Percentiles rank a stretch among this genome's conserved stretches.
Conservation (phyloP, 2,113 vertebrate genomes). For the Genyomyrus donnyi region DNA sequence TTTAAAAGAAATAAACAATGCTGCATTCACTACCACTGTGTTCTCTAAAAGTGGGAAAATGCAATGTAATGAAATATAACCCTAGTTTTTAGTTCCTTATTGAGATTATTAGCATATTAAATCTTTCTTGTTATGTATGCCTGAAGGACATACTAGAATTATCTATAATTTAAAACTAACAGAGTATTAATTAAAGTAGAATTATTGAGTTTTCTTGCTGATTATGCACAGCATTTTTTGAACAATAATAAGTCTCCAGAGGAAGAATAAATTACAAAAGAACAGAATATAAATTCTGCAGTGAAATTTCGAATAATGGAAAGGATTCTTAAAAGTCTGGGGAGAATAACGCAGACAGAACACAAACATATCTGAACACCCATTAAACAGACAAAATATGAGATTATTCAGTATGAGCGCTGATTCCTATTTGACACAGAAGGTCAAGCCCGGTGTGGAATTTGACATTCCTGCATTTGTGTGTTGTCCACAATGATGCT, state of each 20-base stretch:
- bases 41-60: not conserved
- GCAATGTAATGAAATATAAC: not conserved
- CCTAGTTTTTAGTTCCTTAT: not conserved
- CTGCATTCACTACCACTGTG: not conserved
- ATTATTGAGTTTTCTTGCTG: not conserved
- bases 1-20: not conserved
- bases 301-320: not conserved
- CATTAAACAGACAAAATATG: not conserved
- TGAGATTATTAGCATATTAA: not conserved
- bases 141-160: not conserved
- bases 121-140: not conserved
- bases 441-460: not conserved
- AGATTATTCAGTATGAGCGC: not conserved
- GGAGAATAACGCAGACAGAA: not conserved
- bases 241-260: not conserved
- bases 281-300: not conserved
- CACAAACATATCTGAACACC: not conserved
- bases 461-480: not conserved
- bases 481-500: not conserved
- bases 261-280: not conserved
- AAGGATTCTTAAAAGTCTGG: not conserved
- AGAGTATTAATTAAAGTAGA: conserved; percentile 7
- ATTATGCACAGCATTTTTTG: not conserved
- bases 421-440: not conserved
- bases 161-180: not conserved